Evolutionary conservation across 2,797 vertebrate genomes (phyloP).

Genomic region (Sparidentex hasta): DNA sequence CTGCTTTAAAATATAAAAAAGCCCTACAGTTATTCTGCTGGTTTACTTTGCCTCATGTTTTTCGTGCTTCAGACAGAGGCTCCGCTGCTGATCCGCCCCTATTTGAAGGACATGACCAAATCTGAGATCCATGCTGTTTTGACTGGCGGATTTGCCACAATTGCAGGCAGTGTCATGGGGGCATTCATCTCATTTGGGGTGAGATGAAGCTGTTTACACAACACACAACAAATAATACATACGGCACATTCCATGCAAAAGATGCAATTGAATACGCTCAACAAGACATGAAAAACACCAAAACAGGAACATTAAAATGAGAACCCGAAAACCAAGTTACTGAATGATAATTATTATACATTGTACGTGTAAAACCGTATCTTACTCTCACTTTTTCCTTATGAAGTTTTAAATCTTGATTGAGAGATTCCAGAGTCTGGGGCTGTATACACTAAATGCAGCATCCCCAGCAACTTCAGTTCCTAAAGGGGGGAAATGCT

Average conservation of each 20-base stretch:
- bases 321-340: no score
- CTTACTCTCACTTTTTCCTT: not conserved
- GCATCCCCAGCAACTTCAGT: not conserved
- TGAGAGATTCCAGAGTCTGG: not conserved
- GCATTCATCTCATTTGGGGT: slow-evolving; percentile 98
- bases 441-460: not conserved
- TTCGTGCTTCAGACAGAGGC: slow-evolving; percentile 89
- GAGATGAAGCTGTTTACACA: slow-evolving; percentile 51
- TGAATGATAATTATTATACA: not conserved
- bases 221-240: not conserved
- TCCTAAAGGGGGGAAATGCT: not conserved
- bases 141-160: slow-evolving; percentile 95
- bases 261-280: not conserved
- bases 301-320: not conserved
- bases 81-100: slow-evolving; percentile 93
- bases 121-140: slow-evolving; percentile 97
- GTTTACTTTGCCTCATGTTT: not conserved
- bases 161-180: slow-evolving; percentile 96
- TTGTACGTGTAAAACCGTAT: not conserved
- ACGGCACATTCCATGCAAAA: not conserved
- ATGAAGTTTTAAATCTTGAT: not conserved
- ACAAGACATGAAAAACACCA: not conserved
- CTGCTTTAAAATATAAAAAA: not conserved
- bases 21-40: not conserved
- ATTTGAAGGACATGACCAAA: slow-evolving; percentile 93